phyloP scores from a whole-genome alignment of 1,140 invertebrate genomes.

The Apis florea region DNA sequence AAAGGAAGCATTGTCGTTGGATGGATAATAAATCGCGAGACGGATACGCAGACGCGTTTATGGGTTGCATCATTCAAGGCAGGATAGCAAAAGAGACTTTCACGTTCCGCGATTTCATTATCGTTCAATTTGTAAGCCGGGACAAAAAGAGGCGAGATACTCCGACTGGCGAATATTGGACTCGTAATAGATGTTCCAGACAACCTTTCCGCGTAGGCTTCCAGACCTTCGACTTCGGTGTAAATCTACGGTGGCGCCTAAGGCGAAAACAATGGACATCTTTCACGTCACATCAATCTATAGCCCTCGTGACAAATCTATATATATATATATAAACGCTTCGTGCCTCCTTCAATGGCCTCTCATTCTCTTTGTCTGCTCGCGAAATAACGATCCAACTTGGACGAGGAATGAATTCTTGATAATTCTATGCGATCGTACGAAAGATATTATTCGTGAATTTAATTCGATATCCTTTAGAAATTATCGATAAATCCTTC shows the following conservation, averaged over 20 bases:
- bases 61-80: neutral
- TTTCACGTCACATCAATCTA: slow-evolving; percentile 38
- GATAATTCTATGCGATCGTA: neutral
- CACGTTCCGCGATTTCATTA: slow-evolving; percentile 5
- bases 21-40: slow-evolving; percentile 3
- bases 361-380: neutral
- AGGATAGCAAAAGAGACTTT: neutral
- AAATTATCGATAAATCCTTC: too few relatives aligned
- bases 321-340: neutral
- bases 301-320: neutral
- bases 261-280: slow-evolving; percentile 32
- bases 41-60: neutral
- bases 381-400: neutral
- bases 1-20: neutral
- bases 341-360: neutral
- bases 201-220: slow-evolving; percentile 29
- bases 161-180: slow-evolving; percentile 2
- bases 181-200: slow-evolving; percentile 28
- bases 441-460: too few relatives aligned
- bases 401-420: neutral
- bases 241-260: slow-evolving; percentile 34
- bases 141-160: neutral
- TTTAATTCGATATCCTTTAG: too few relatives aligned
- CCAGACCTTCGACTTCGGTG: neutral
- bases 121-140: slow-evolving; percentile 4